A percentile compares a stretch with the other conserved stretches of the same genome.
Conservation (phyloP, 2,888 invertebrate species). For the Hymenopus coronatus region DNA sequence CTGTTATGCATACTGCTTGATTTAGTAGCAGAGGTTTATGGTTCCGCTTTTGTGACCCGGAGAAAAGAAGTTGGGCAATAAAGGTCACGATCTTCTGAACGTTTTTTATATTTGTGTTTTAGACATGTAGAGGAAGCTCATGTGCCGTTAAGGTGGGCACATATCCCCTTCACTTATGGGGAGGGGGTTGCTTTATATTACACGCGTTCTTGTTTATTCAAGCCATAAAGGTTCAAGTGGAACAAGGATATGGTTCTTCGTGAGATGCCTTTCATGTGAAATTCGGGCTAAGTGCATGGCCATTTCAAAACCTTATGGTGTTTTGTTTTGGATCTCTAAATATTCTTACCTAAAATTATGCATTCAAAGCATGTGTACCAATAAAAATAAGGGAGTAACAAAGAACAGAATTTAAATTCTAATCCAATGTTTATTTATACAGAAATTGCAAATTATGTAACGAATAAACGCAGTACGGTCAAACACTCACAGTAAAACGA, state of each 20-base stretch:
- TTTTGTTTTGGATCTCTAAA: not conserved
- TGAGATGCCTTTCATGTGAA: not conserved
- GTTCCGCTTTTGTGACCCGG: not conserved
- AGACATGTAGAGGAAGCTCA: not conserved
- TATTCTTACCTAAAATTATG: not conserved
- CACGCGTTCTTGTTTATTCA: slow-evolving; percentile 3
- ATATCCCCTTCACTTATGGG: not conserved
- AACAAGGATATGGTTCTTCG: not conserved
- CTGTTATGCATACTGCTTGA: not conserved
- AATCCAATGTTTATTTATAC: too few species aligned
- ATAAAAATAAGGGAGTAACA: too few species aligned
- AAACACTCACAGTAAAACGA: too few species aligned
- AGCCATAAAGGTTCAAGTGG: slow-evolving; percentile 2
- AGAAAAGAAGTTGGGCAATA: not conserved
- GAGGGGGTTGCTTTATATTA: not conserved
- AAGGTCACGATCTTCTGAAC: not conserved
- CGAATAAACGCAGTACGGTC: too few species aligned
- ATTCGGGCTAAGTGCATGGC: not conserved
- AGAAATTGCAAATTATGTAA: too few species aligned
- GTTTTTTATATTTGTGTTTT: not conserved
- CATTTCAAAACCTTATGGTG: not conserved
- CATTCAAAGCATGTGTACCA: not conserved
- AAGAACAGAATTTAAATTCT: too few species aligned
- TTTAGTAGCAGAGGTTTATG: not conserved
- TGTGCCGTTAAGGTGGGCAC: not conserved